A percentile compares a stretch with the other conserved stretches of the same genome.
These are phyloP conservation scores for Murina feae DNA, from an alignment of 2,113 vertebrate species.

Conservation along the genomic window DNA sequence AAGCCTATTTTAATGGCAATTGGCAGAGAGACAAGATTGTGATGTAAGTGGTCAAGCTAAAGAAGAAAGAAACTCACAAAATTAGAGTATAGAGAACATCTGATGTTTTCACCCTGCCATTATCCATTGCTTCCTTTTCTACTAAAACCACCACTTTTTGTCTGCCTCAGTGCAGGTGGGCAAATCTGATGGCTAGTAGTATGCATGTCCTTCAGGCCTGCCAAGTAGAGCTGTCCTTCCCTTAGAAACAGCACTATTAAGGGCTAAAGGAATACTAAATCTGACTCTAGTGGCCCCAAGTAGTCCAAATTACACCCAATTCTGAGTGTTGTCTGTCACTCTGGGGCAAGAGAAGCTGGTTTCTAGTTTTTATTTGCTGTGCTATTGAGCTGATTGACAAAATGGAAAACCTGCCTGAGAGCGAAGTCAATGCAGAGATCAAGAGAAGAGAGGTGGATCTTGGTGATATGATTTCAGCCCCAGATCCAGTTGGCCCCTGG, in stretches of 20 bases:
- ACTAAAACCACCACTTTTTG: neutral
- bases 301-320: neutral
- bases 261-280: neutral
- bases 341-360: neutral
- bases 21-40: neutral
- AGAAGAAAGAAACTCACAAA: neutral
- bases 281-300: neutral
- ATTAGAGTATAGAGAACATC: neutral
- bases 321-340: neutral
- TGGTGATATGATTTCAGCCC: neutral
- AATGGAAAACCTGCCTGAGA: neutral
- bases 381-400: neutral
- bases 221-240: neutral
- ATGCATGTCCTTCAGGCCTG: neutral
- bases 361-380: neutral
- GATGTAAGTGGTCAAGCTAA: neutral
- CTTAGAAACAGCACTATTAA: neutral
- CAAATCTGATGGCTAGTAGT: neutral
- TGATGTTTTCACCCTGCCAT: neutral
- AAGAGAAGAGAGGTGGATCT: neutral
- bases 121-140: neutral
- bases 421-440: neutral
- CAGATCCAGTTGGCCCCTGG: neutral
- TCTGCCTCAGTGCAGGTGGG: neutral
- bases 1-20: neutral